Base-by-base conservation (phyloP, 1,140 invertebrate genomes). In the Drosophila nasuta region DNA sequence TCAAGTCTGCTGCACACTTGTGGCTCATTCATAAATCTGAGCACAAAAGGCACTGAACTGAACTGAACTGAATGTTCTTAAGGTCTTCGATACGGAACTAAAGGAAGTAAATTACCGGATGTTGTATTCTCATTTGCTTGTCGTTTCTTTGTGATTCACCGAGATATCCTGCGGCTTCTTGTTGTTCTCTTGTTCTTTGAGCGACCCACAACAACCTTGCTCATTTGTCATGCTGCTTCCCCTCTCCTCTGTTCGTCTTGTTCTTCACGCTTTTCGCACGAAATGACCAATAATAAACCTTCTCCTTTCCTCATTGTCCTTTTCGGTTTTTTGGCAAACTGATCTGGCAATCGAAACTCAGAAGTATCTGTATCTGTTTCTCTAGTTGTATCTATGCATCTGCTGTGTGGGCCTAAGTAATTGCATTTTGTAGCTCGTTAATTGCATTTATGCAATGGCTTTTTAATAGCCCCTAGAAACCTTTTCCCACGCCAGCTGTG, bases 41-140 rank as follows among this genome's bases (percentile, higher is more conserved):
- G 11, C 70, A 68, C 77, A 70, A 78, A 80, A 65, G 72, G 30
- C 75, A 74, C 69, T 77, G 62, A 78, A 60, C 54, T 43, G 63
- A 64, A 58, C 52, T 77, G 56, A 72, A 62, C 38, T 35, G 59
- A 65, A 73, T 43, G 33, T 56, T 69, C 64, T 69, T 62, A 54
- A 52, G 59, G 51, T 20, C 25, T 82, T 74, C 71, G 77, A 69
- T 85, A 79, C 83, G 88, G 87, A 83, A 91, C 78, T 88, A 91
- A 91, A 90, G 90, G 90, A 91, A 91, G 89, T 87, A 91, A 91
- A 91, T 91, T 91, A 91, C 90, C 90, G 90, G 90, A 91, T 91
- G 90, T 91, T 89, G 85, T 91, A 81, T 91, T 89, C 89, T 91
- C 81, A 91, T 91, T 89, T 80, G 69, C 80, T 82, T 80, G 79